Percentiles rank a stretch among this genome's conserved stretches.
Evolutionary conservation across 2,888 invertebrate genomes (phyloP).

Genomic region (Athripsodes cinereus): DNA sequence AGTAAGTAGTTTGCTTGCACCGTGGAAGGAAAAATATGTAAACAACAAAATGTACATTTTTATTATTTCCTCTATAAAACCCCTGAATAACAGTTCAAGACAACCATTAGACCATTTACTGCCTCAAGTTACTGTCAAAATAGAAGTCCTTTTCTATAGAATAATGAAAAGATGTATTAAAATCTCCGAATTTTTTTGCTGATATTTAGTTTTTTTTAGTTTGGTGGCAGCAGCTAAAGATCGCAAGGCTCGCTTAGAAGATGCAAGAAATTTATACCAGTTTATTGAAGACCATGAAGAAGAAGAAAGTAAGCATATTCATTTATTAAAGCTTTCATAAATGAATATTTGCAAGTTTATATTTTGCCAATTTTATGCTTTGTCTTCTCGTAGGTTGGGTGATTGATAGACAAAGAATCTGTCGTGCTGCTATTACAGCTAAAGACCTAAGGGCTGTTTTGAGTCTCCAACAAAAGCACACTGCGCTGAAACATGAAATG

Average conservation of each 20-base stretch:
- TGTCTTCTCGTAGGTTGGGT: slow-evolving; percentile 70
- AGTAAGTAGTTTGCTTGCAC: not conserved
- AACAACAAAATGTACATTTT: too few relatives aligned
- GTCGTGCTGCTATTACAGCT: slow-evolving; percentile 87
- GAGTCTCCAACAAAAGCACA: slow-evolving; percentile 88
- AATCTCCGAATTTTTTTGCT: not conserved
- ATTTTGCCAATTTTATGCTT: not conserved
- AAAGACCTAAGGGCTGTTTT: slow-evolving; percentile 89
- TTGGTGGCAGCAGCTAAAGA: slow-evolving; percentile 65
- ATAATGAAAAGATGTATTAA: not conserved
- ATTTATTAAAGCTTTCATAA: not conserved
- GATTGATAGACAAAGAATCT: slow-evolving; percentile 88
- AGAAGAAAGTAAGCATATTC: slow-evolving; percentile 60
- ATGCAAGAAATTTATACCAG: slow-evolving; percentile 89
- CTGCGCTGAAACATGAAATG: slow-evolving; percentile 84
- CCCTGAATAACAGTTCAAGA: too few relatives aligned
- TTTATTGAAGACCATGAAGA: slow-evolving; percentile 96
- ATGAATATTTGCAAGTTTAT: not conserved
- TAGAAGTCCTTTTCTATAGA: too few relatives aligned
- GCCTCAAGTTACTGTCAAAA: too few relatives aligned
- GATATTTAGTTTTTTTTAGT: slow-evolving; percentile 34
- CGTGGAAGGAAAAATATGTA: too few relatives aligned
- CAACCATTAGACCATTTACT: too few relatives aligned
- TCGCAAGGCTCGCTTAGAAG: slow-evolving; percentile 79
- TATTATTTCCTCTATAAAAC: too few relatives aligned